A percentile compares a stretch with the other conserved stretches of the same genome.
These are phyloP conservation scores for Haplochromis burtoni DNA, from an alignment of 2,113 vertebrate species.

Conservation along the genomic window DNA sequence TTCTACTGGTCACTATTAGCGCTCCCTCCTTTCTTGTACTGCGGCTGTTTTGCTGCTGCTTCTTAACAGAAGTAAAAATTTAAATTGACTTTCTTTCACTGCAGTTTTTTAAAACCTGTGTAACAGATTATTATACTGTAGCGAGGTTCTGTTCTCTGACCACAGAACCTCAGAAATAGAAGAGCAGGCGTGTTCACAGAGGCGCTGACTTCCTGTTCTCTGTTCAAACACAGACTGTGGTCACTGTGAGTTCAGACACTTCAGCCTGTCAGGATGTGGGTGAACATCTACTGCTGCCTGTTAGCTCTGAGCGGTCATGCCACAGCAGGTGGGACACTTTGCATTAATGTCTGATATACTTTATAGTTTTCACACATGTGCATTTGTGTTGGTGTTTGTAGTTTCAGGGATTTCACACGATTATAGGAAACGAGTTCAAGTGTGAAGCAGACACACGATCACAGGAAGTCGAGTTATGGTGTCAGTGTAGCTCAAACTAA, in stretches of 20 bases:
- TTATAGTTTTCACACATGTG: not conserved
- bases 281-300: not conserved
- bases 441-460: not conserved
- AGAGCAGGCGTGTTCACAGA: not conserved
- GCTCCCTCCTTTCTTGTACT: not conserved
- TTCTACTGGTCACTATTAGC: not conserved
- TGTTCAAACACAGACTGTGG: not conserved
- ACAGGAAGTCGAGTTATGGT: not conserved
- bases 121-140: not conserved
- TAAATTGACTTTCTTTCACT: not conserved
- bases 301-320: not conserved
- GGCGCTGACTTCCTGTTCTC: rapidly evolving
- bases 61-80: rapidly evolving
- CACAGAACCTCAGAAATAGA: rapidly evolving
- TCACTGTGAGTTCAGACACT: not conserved
- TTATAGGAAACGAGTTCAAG: rapidly evolving
- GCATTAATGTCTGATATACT: not conserved
- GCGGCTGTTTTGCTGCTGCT: rapidly evolving
- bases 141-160: rapidly evolving
- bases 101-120: not conserved
- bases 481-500: rapidly evolving
- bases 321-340: not conserved
- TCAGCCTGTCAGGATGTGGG: no score
- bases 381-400: not conserved
- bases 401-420: not conserved